Evolutionary conservation across 2,113 vertebrate species (phyloP), one percentile per base, ranked within the genome.

Genomic region (Tyto alba): DNA sequence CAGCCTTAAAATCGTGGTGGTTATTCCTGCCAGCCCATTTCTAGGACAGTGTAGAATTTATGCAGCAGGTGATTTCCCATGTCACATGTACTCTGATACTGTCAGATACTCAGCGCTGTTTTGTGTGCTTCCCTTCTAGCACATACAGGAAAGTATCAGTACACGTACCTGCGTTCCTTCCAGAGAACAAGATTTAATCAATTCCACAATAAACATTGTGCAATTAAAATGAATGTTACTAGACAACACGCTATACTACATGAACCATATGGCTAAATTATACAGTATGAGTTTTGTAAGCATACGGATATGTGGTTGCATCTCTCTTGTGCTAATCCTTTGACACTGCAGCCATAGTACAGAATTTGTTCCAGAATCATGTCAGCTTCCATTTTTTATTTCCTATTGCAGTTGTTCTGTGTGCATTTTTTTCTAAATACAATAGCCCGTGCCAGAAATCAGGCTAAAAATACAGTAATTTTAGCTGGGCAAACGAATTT

Each of bases 181-280:
- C 93, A 89, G 60, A 55, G 71, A 85, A 67, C 53, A 71, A 94
- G 94, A 89, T 93, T 76, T 79, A 94, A 60, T 88, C 45, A 75
- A 56, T 72, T n/a, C 19, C 80, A 73, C 62, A 66, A 21, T 83
- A 77, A 83, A 94, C 32, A 75, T 82, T 94, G 74, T 88, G 81
- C 66, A 89, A 84, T 71, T 72, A n/a, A 78, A 57, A 40, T 82
- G 67, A 94, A 90, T 91, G 88, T 52, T 56, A 45, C 86, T 48
- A 47, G 77, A 76, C 91, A 91, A 72, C 72, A 77, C 50, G 55
- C 36, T 88, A 7, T 18, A 48, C 52, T 83, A 40, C 40, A 2
- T 50, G 89, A 93, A 78, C 67, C 91, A 50, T 11, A 27, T 8
- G 41, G 81, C 66, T 89, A 18, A 90, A 90, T 78, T 13, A 87